Evolutionary conservation across 2,113 vertebrate genomes (phyloP), one percentile per base, ranked within the genome.

Genomic region (Heloderma charlesbogerti): DNA sequence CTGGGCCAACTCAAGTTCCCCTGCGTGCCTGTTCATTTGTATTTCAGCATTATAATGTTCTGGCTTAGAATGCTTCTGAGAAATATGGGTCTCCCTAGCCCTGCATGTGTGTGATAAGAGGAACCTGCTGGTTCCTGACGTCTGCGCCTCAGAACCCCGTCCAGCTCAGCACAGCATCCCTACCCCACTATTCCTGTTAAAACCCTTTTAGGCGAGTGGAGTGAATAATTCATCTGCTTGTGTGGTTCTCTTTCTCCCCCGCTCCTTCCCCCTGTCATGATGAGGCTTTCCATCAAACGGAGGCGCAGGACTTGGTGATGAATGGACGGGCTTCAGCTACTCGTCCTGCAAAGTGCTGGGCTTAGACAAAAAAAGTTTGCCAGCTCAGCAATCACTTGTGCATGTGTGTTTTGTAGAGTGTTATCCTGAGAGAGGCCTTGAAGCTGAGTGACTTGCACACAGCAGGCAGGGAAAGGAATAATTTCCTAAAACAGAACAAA

Each of bases 331-430:
- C 79, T 86, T 92, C 94, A 74, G 87, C 78, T 1, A 79, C 93
- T 94, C 88, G 15, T 74, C 81, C 75, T 87, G 86, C 2, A 89
- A 96, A 94, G 78, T 92, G 93, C 94, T 96, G 88, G 66, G 81
- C 93, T 85, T 72, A 91, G 92, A 74, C 57, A 86, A 88, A 40
- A 57, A 22, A 8, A 45, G 89, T 63, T 85, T 93, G 92, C 92
- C 84, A 87, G 13, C 86, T 84, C 54, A 13, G 80, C 45, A 74
- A 84, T 90, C 48, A 15, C 29, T 34, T 15, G 78, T 25, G 45
- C 91, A n/a, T 79, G 31, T 87, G 9, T 37, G 25, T 79, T 51
- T 83, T 9, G 88, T 69, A 87, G 86, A 93, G 37, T 7, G 63
- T 27, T 45, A 18, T 69, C 16, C 48, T 74, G 67, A 20, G 45